Percentiles rank a stretch among this genome's conserved stretches.
phyloP scores from a whole-genome alignment of 2,797 vertebrate genomes.

The Lindbergichthys nudifrons region DNA sequence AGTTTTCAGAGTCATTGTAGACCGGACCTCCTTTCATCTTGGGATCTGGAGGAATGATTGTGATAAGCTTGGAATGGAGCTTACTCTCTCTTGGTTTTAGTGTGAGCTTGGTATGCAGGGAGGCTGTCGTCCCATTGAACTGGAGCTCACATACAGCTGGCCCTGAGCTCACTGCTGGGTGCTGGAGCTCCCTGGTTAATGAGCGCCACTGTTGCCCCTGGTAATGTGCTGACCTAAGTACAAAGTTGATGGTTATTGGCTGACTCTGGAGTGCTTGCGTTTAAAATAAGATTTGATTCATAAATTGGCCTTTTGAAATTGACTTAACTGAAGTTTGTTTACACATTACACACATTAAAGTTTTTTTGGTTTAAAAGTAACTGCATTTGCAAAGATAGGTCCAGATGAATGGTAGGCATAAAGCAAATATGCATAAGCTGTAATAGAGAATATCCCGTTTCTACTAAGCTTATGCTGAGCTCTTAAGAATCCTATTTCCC shows the following conservation, averaged over 20 bases:
- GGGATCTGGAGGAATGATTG: conserved; percentile 52
- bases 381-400: conserved; percentile 41
- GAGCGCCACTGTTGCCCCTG: conserved; percentile 51
- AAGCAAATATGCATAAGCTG: conserved; percentile 54
- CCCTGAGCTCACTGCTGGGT: conserved; percentile 54
- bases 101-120: conserved; percentile 50
- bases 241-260: conserved; percentile 64
- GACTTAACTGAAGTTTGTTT: conserved; percentile 58
- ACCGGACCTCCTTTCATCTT: conserved; percentile 52
- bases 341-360: conserved; percentile 55
- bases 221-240: conserved; percentile 60
- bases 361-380: conserved; percentile 42
- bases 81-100: conserved; percentile 36
- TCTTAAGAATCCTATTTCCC: conserved; percentile 66
- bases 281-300: conserved; percentile 52
- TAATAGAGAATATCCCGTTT: conserved; percentile 60
- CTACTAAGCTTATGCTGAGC: conserved; percentile 60
- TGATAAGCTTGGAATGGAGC: conserved; percentile 41
- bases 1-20: conserved; percentile 44
- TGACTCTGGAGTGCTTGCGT: conserved; percentile 35
- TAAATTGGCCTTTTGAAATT: conserved; percentile 51
- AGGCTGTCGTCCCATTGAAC: conserved; percentile 44
- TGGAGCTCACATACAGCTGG: conserved; percentile 53
- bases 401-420: conserved; percentile 46
- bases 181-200: conserved; percentile 59